phyloP scores from a whole-genome alignment of 2,888 invertebrate species.

The Drosophila histrio region DNA sequence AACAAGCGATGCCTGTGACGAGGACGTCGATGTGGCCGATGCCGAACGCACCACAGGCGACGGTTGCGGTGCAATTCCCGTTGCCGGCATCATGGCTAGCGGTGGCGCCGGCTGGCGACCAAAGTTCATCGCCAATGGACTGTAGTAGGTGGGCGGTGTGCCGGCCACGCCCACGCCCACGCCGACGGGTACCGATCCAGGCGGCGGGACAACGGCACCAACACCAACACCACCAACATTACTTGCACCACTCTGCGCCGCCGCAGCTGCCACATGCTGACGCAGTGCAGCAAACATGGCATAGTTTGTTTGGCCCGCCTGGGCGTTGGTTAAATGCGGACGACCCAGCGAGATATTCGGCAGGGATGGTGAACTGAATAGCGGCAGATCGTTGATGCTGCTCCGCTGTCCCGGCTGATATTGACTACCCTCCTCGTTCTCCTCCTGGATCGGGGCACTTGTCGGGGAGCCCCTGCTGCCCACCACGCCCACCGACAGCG shows the following conservation, averaged over 20 bases:
- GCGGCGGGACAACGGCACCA: background rate
- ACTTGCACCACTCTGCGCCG: slow-evolving; percentile 36
- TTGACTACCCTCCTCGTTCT: slow-evolving; percentile 89
- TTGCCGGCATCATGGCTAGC: slow-evolving; percentile 64
- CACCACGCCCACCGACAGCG: slow-evolving; percentile 81
- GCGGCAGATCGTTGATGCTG: slow-evolving; percentile 89
- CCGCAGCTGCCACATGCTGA: slow-evolving; percentile 73
- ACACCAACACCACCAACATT: background rate
- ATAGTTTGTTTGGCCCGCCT: slow-evolving; percentile 74
- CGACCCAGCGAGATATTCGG: slow-evolving; percentile 97
- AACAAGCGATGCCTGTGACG: slow-evolving; percentile 81
- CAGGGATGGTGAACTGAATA: slow-evolving; percentile 98
- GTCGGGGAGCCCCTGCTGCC: slow-evolving; percentile 88
- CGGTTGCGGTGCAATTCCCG: slow-evolving; percentile 72
- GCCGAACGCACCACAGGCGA: slow-evolving; percentile 86
- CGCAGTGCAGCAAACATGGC: slow-evolving; percentile 82
- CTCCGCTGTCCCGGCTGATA: slow-evolving; percentile 87
- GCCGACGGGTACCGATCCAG: slow-evolving; percentile 22
- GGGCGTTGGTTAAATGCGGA: slow-evolving; percentile 86
- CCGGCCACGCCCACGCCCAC: slow-evolving; percentile 54
- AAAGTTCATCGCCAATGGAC: slow-evolving; percentile 76
- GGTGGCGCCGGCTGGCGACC: slow-evolving; percentile 69
- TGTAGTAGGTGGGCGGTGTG: slow-evolving; percentile 81
- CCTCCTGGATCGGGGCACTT: slow-evolving; percentile 91
- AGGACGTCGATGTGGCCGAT: slow-evolving; percentile 83